Base-by-base conservation (phyloP, 1,140 invertebrate genomes). In the Aphidius ervi region DNA sequence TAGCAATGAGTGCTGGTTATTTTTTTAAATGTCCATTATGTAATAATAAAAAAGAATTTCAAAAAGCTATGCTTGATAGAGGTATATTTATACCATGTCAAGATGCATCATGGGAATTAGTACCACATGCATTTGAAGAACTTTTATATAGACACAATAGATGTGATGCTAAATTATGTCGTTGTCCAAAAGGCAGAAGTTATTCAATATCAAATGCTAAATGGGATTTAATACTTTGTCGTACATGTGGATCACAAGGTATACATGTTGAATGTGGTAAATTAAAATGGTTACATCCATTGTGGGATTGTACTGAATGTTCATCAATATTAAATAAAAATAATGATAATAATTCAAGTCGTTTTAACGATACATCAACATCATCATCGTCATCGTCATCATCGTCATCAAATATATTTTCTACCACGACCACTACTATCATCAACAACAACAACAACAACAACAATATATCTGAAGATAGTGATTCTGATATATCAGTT, bases 11-110 rank as follows among this genome's bases (percentile, higher is more conserved):
- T 74, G 84, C 86, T 46, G 86, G 87, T 0, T 85, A 88, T 67
- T 88, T 87, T 69, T 88, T 88, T 68, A 87, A 86, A 65, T 88
- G 87, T 70, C 86, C 87, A 6, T 65, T 87, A 3, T 88, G 87
- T 69, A 87, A 87, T 61, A 83, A 86, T 72, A 84, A 83, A 62
- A 70, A 75, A n/a, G 68, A 65, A 61, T 88, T 88, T 73, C 76
- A 82, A 65, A 67, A 72, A 45, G 82, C 82, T 48, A 88, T 88
- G 86, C 65, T 82, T 43, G 73, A 82, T 39, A 80, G 79, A 74
- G 87, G 87, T 7, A 86, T 88, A 63, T 87, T 83, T 64, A 83
- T 88, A 62, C 86, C 87, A 64, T 83, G 82, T 64, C 82, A 84
- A 82, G 87, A 89, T 80, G 87, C 87, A 8, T 83, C 85, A 5